Percentiles rank a stretch among this genome's conserved stretches.
Conservation (phyloP, 2,113 vertebrate species). For the Illadopsis cleaveri region DNA sequence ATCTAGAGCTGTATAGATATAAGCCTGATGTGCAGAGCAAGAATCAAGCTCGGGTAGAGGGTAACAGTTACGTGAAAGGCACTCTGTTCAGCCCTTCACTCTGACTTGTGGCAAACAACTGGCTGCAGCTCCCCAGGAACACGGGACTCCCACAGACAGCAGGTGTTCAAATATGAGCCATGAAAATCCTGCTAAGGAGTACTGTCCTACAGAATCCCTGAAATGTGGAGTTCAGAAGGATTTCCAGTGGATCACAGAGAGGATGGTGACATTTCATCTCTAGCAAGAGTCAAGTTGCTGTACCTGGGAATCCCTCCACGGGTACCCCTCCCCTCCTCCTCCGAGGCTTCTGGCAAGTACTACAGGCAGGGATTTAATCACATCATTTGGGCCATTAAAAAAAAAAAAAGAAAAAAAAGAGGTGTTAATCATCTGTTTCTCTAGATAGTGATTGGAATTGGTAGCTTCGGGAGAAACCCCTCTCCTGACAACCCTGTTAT, state of each 20-base stretch:
- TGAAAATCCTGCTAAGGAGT: neutral
- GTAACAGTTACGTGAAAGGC: neutral
- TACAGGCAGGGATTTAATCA: neutral
- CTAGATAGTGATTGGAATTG: neutral
- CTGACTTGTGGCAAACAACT: neutral
- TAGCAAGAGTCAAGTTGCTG: neutral
- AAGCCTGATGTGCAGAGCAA: neutral
- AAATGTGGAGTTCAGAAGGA: neutral
- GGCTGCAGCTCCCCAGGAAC: neutral
- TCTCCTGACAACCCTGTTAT: neutral
- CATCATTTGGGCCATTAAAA: neutral
- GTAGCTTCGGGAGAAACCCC: neutral
- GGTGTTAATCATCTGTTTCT: neutral
- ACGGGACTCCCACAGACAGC: neutral
- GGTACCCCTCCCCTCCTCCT: neutral
- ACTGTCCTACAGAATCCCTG: neutral
- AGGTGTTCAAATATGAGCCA: neutral
- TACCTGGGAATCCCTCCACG: fast-evolving
- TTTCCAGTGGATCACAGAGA: neutral
- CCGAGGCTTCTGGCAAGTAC: neutral
- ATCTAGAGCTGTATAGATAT: neutral
- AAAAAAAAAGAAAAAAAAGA: neutral
- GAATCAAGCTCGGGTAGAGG: neutral
- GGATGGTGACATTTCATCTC: neutral
- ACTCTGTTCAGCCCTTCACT: neutral